These are phyloP conservation scores for Ashinkailepas kermadecensis DNA, from an alignment of 2,888 invertebrate species.

Conservation along the genomic window DNA sequence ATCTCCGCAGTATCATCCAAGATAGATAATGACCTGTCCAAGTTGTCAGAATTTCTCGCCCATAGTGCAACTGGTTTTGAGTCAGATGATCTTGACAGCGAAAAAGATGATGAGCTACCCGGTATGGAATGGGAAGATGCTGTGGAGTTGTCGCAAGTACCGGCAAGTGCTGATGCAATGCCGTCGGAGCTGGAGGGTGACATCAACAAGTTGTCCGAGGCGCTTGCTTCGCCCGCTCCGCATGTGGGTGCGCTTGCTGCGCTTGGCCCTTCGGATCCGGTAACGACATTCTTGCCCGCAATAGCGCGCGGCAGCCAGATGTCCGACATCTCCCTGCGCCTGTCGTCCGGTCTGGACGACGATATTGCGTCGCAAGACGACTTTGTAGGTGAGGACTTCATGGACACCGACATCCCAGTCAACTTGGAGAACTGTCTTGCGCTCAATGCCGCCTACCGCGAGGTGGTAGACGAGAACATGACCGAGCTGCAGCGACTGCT, in stretches of 20 bases:
- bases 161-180: too few species aligned
- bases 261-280: too few species aligned
- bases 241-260: not conserved
- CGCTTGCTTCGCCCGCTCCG: not conserved
- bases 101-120: too few species aligned
- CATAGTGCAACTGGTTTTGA: too few species aligned
- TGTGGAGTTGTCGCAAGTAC: too few species aligned
- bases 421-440: slow-evolving; percentile 17
- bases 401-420: not conserved
- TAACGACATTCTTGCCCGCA: too few species aligned
- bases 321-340: not conserved
- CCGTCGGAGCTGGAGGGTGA: not conserved
- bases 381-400: not conserved
- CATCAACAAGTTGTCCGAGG: slow-evolving; percentile 1
- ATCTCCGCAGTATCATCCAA: too few species aligned
- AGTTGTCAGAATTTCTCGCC: too few species aligned
- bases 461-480: slow-evolving; percentile 18
- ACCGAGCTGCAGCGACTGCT: slow-evolving; percentile 3
- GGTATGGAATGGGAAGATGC: too few species aligned
- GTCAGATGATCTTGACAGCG: too few species aligned
- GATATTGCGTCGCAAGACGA: not conserved
- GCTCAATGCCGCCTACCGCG: slow-evolving; percentile 6
- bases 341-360: not conserved
- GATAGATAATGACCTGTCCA: too few species aligned
- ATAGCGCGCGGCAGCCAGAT: not conserved